Base-by-base conservation (phyloP, 37 sponge, comb jelly and placozoan genomes). In the Oscarella lobularis region DNA sequence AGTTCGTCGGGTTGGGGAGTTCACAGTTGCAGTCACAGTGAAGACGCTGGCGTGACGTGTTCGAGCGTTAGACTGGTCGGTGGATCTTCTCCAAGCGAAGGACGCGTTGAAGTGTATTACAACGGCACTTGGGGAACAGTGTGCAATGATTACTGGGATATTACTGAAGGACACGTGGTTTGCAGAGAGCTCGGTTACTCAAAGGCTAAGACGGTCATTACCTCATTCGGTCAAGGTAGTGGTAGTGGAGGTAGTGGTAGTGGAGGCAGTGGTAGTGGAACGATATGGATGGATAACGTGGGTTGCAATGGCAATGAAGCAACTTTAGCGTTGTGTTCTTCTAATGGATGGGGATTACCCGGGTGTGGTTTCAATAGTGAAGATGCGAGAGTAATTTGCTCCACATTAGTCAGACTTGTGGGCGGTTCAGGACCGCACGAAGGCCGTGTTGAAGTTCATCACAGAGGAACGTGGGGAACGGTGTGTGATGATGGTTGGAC, bases 351-450 rank as follows among this genome's bases (percentile, higher is more conserved):
- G 38, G 41, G 74, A 14, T 69, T 31, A 30, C 70, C 31, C 36
- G 70, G 40, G 38, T 82, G 82, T 67, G 60, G n/a, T 33, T 77
- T 76, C 70, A n/a, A n/a, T n/a, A n/a, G 0, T 76, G 77, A 76
- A 67, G 82, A 82, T 82, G 82, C 77, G 66, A 73, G 82, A 77
- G 76, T 82, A 33, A 36, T 36, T 0, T 82, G 82, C 9, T 40
- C 30, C 67, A 35, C n/a, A 38, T 41, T 75, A 0, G 67, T 81
- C 36, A 65, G 82, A 36, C 30, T 81, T 65, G 70, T 66, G 9
- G 76, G 67, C 68, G 76, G 82, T 0, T 4, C 39, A 14, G 38
- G 29, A 36, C 39, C 68, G 0, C 66, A 40, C 1, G 40, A 75
- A 27, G 81, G 81, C 0, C 75, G 81, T 31, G 75, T 81, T 41